Percentiles rank a stretch among this genome's conserved stretches.
Evolutionary conservation across 2,113 vertebrate species (phyloP).

Genomic region (Machaerirhynchus nigripectus): DNA sequence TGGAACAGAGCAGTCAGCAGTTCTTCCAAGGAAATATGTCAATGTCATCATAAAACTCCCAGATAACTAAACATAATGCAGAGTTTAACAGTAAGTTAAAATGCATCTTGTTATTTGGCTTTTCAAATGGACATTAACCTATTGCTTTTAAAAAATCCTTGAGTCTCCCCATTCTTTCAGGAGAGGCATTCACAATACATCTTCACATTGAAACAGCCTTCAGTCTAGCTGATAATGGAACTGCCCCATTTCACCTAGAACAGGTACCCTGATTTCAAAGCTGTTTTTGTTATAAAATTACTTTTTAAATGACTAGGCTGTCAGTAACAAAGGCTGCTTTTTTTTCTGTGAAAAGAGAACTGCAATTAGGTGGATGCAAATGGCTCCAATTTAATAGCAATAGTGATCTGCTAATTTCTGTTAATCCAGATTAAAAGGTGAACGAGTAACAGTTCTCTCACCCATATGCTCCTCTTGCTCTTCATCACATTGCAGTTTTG

Average conservation of each 20-base stretch:
- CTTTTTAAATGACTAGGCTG: background rate
- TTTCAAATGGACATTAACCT: background rate
- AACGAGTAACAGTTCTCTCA: background rate
- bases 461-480: background rate
- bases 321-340: background rate
- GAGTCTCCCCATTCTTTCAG: background rate
- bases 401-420: background rate
- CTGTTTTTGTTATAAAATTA: background rate
- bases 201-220: background rate
- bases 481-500: background rate
- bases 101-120: background rate
- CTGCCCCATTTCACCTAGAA: background rate
- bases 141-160: background rate
- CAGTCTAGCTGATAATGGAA: background rate
- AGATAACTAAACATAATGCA: background rate
- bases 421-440: background rate
- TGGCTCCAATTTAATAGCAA: background rate
- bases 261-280: background rate
- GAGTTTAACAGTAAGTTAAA: background rate
- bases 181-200: background rate
- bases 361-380: background rate
- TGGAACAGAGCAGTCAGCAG: background rate
- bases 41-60: background rate
- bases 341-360: background rate
- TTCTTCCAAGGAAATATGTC: background rate